Percentiles rank a stretch among this genome's conserved stretches.
Conservation (phyloP, 2,888 invertebrate genomes). For the Rapana venosa region DNA sequence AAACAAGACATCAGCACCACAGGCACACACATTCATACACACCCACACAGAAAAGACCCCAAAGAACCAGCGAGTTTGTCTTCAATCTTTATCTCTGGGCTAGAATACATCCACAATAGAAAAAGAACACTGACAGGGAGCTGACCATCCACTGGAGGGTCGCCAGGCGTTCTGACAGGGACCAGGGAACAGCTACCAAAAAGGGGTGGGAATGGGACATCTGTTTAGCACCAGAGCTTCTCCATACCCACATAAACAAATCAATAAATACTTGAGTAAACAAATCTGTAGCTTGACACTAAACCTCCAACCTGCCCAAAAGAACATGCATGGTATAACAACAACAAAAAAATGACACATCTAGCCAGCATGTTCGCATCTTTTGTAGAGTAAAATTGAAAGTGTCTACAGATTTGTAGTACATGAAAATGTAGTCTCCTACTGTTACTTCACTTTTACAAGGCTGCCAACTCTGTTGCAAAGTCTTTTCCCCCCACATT, state of each 20-base stretch:
- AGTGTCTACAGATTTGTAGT: too few relatives aligned
- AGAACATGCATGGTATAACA: neutral
- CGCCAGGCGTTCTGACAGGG: neutral
- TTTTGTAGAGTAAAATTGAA: too few relatives aligned
- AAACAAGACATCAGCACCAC: neutral
- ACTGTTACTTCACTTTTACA: too few relatives aligned
- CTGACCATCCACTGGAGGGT: neutral
- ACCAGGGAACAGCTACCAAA: neutral
- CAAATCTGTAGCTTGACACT: neutral
- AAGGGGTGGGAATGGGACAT: conserved; percentile 27
- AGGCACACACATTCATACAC: neutral
- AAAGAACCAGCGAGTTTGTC: conserved; percentile 3
- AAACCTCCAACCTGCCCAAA: neutral
- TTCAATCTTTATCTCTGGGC: conserved; percentile 43
- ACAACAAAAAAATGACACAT: neutral
- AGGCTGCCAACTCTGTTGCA: too few relatives aligned
- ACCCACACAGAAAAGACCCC: conserved; percentile 14
- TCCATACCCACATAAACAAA: neutral
- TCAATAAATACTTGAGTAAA: neutral
- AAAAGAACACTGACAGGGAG: conserved; percentile 30
- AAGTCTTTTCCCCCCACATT: too few relatives aligned
- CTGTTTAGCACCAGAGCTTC: conserved; percentile 38
- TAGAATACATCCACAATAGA: conserved; percentile 42
- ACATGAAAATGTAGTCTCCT: too few relatives aligned
- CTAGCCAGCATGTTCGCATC: too few relatives aligned